Conservation (phyloP, 2,888 invertebrate genomes). For the Steinernema carpocapsae region DNA sequence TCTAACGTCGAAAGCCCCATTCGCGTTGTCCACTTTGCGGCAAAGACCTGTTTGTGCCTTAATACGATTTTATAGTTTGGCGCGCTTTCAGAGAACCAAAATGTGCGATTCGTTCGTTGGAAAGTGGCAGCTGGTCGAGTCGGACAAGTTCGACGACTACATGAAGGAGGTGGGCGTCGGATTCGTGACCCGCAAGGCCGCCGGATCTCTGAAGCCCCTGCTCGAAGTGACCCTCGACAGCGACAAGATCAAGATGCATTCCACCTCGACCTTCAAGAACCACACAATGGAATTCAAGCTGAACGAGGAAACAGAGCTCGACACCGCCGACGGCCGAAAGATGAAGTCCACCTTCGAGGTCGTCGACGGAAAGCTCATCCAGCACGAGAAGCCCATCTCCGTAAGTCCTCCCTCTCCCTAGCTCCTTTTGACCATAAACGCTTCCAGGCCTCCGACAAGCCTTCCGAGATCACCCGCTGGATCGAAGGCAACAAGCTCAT, state of each 20-base stretch:
- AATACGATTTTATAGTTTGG: too few species aligned
- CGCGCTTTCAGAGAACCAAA: neutral
- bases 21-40: neutral
- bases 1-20: neutral
- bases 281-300: slow-evolving; percentile 45
- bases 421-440: neutral
- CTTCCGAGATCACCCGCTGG: slow-evolving; percentile 51
- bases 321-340: slow-evolving; percentile 56
- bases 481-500: slow-evolving; percentile 52
- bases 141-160: slow-evolving; percentile 60
- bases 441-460: slow-evolving; percentile 47
- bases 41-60: too few species aligned
- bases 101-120: slow-evolving; percentile 43
- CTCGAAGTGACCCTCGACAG: slow-evolving; percentile 48
- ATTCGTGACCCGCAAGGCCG: slow-evolving; percentile 56
- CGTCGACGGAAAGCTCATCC: slow-evolving; percentile 53
- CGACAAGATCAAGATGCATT: slow-evolving; percentile 49
- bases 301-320: slow-evolving; percentile 21
- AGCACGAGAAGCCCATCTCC: slow-evolving; percentile 53
- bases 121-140: slow-evolving; percentile 50
- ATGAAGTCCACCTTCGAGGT: slow-evolving; percentile 47
- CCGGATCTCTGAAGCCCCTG: slow-evolving; percentile 56
- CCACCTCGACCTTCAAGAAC: slow-evolving; percentile 55
- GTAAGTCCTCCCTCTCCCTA: slow-evolving; percentile 14
- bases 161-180: slow-evolving; percentile 60